Evolutionary conservation across 2,113 vertebrate genomes (phyloP), one percentile per base, ranked within the genome.

Genomic region (Sinocyclocheilus rhinocerous): DNA sequence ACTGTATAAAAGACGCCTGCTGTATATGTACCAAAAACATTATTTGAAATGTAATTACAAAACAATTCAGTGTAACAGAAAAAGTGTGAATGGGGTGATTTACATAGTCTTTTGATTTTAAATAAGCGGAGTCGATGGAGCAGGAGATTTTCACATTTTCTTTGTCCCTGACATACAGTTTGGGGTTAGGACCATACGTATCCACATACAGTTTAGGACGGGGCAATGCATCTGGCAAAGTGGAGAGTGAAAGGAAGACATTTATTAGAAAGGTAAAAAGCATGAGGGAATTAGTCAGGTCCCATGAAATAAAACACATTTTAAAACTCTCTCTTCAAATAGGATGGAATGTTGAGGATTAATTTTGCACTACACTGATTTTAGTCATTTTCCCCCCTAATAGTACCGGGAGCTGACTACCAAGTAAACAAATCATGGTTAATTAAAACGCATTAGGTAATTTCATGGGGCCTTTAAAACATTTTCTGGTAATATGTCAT

Each of bases 131-230:
- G 7, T 75, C 1, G 15, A 87, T 67, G 24, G 57, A 11, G 33
- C 88, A 89, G 36, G 4, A 4, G 55, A 89, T 24, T 29, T 59
- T 57, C 65, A 83, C 73, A 57, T 69, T 26, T 45, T 87, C 39
- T 26, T 83, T 63, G 0, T 65, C 76, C 24, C 0, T 79, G 75
- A 83, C 24, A 18, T 85, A 87, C 24, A 80, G 9, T 16, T 16
- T 16, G 0, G 86, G 29, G 8, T 1, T 13, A 26, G 75, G 0
- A 18, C 20, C 65, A 67, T 29, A 26, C 6, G 5, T 20, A 4
- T 11, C 6, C 45, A 87, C 72, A 4, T 73, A 75, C 2, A 89
- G 75, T 42, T 48, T 79, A 4, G 88, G 88, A 50, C 65, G 55
- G 55, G 65, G 63, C 9, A 89, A 2, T 11, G 83, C 79, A 52